Percentiles rank a stretch among this genome's conserved stretches.
Conservation (phyloP, 1,140 invertebrate species). For the Akabosia matsudoensis region DNA sequence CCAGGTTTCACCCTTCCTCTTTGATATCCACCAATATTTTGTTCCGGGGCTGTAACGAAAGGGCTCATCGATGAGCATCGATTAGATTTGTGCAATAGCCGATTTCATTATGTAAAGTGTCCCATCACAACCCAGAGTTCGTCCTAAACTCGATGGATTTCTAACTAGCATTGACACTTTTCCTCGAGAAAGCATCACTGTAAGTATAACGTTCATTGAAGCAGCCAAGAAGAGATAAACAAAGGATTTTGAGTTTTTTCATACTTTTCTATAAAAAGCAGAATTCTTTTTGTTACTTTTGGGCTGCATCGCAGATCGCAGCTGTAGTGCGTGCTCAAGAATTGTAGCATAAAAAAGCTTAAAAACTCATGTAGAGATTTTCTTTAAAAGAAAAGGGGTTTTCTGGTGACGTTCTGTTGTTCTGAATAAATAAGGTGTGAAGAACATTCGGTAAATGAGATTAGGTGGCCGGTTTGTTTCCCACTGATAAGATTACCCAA, state of each 20-base stretch:
- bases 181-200: no score
- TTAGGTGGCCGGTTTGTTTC: conserved; percentile 44
- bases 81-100: conserved; percentile 14
- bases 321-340: no score
- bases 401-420: neutral
- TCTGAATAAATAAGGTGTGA: conserved; percentile 46
- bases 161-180: no score
- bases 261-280: no score
- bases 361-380: no score
- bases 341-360: no score
- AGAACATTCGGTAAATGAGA: conserved; percentile 41
- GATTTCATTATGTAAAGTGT: conserved; percentile 18
- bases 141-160: neutral
- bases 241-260: no score
- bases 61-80: conserved; percentile 31
- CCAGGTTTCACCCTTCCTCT: neutral
- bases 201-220: no score
- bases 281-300: no score
- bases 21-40: neutral
- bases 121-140: neutral
- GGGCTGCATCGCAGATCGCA: no score
- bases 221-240: no score
- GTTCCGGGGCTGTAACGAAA: conserved; percentile 24
- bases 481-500: conserved; percentile 42
- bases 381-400: no score